Base-by-base conservation (phyloP, 1,140 invertebrate genomes). In the Cydia pomonella region DNA sequence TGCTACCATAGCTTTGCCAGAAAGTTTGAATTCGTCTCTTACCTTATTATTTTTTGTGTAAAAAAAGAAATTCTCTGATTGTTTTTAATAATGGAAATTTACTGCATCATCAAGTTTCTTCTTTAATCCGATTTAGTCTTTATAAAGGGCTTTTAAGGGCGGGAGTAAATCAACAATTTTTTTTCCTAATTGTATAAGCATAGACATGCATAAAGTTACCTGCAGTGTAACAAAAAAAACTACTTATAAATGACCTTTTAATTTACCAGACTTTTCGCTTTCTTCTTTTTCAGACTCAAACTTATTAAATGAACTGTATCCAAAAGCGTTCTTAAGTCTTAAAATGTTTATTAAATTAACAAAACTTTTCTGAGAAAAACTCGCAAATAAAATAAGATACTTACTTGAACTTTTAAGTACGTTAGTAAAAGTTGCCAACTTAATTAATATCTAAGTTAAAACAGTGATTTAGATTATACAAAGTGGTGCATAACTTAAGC, bases 341-440 rank as follows among this genome's bases (percentile, higher is more conserved):
- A 59, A 53, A 59, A 59, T 23, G 7, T 9, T 41, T 66, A 66
- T 66, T 13, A 6, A 66, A 66, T 66, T 66, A 66, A 18, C 29
- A 69, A 69, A 69, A 69, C 64, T 69, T 69, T 23, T 59, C 21
- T 3, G 21, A n/a, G 16, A 69, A 69, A 69, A 66, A 66, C 16
- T 29, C 27, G 13, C 18, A 7, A 69, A 69, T 69, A 69, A 18
- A 41, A 69, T 18, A 66, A 66, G 29, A 29, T 66, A 41, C 23
- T 38, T 73, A 73, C 72, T 41, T 73, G n/a, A 73, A 53, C 29
- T 50, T 44, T 59, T 38, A 69, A 69, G n/a, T 69, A 18, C 25
- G 64, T 38, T 69, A 69, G 64, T 69, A 41, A 38, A 69, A 69
- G 64, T 69, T 69, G 18, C 27, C 16, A 69, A 69, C 64, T 41